Evolutionary conservation across 2,113 vertebrate species (phyloP).

Genomic region (Petromus typicus): DNA sequence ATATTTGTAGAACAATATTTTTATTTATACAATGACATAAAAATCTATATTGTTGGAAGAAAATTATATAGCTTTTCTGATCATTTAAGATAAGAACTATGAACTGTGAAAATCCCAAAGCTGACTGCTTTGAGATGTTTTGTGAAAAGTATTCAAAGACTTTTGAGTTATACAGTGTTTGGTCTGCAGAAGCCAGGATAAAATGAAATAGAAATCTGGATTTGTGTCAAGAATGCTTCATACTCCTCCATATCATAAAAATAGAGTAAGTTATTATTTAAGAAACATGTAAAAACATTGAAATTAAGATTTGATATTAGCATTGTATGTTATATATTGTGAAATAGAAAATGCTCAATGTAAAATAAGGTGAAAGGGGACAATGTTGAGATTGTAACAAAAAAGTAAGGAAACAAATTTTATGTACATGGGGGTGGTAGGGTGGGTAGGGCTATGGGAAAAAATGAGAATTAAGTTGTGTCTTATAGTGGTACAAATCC

Average conservation of each 20-base stretch:
- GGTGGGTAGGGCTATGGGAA: no score
- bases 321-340: no score
- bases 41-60: slow-evolving; percentile 44
- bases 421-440: no score
- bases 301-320: neutral
- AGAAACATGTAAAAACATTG: neutral
- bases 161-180: neutral
- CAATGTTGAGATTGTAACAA: no score
- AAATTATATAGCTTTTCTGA: slow-evolving; percentile 54
- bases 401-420: no score
- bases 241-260: neutral
- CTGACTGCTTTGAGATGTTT: neutral
- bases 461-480: no score
- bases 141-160: neutral
- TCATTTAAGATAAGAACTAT: neutral
- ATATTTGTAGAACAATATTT: slow-evolving; percentile 16
- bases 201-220: neutral
- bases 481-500: no score
- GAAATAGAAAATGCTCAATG: no score
- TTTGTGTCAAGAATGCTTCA: neutral
- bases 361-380: no score
- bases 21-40: slow-evolving; percentile 49
- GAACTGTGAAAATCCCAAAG: neutral
- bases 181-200: neutral
- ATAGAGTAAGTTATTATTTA: neutral